Evolutionary conservation across 1,140 invertebrate species (phyloP).

Genomic region (Brachionus calyciflorus): DNA sequence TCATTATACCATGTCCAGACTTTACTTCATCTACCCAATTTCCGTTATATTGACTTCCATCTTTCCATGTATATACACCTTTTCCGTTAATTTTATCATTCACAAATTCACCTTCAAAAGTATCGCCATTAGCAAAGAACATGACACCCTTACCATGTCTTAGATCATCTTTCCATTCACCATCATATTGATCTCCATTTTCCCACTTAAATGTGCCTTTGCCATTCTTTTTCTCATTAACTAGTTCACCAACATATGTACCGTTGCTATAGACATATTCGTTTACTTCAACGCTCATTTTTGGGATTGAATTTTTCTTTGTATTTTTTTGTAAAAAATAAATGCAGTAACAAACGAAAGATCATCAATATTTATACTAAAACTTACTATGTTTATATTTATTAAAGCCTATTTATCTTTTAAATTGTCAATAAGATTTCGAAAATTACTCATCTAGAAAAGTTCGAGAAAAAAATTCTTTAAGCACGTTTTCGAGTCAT

Average conservation of each 20-base stretch:
- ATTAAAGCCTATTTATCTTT: too few relatives aligned
- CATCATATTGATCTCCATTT: constrained; percentile 19
- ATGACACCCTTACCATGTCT: constrained; percentile 16
- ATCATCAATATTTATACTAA: too few relatives aligned
- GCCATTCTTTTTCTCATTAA: not conserved
- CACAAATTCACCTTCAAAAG: constrained; percentile 2
- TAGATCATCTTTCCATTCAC: constrained; percentile 18
- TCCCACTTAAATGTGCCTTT: constrained; percentile 48
- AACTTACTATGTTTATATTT: too few relatives aligned
- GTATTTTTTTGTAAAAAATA: too few relatives aligned
- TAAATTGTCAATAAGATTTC: too few relatives aligned
- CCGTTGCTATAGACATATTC: constrained; percentile 57
- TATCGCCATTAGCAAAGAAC: constrained; percentile 13
- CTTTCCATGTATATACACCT: constrained; percentile 25
- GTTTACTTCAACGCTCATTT: constrained; percentile 60
- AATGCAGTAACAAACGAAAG: too few relatives aligned
- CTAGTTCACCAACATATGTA: not conserved
- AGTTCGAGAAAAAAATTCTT: too few relatives aligned
- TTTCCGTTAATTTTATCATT: constrained; percentile 9
- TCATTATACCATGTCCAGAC: not conserved
- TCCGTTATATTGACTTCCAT: constrained; percentile 5
- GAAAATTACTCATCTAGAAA: too few relatives aligned
- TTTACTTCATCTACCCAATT: constrained; percentile 6
- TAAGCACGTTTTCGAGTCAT: too few relatives aligned
- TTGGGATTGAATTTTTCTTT: too few relatives aligned